Base-by-base conservation (phyloP, 2,113 vertebrate genomes). In the Phyllopteryx taeniolatus region DNA sequence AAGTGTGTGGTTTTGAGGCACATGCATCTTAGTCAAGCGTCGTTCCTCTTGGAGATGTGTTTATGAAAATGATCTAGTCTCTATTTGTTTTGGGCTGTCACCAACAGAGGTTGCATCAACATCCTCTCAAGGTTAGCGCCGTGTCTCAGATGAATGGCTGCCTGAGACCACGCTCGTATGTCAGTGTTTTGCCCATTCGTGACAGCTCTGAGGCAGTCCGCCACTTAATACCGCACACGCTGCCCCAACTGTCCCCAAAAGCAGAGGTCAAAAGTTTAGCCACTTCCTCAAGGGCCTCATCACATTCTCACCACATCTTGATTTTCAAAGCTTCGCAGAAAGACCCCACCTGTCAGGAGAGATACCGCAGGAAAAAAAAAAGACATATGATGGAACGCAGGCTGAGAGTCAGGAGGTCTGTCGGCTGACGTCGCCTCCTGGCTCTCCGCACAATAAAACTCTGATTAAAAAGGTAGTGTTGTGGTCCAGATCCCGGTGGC, bases 361-460 rank as follows among this genome's bases (percentile, higher is more conserved):
- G 93, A 96, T 95, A 93, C 90, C 86, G 67, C 89, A 92, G 72
- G 47, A 51, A 54, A 54, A 53, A 85, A 93, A 82, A 93, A 86
- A 78, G 88, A n/a, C n/a, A 22, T 15, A 93, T 95, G 95, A 96
- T 93, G 91, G 90, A 95, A 95, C 92, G 91, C 94, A 95, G 94
- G 92, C 82, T 78, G 90, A 87, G 84, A 92, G 91, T 63, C 76
- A 75, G 77, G 79, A 66, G 70, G 74, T 75, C 70, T 71, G 65
- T 63, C 80, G 27, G 80, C 91, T 66, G 82, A 90, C 87, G 87
- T 89, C 88, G 91, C 91, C 91, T 93, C 90, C 93, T 85, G 81
- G 92, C 90, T 93, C 91, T 91, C 93, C 90, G 94, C 94, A 93
- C 91, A 91, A 94, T 93, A 93, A 93, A 92, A 89, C 92, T 93